Base-by-base conservation (phyloP, 2,888 invertebrate genomes). In the Drosophila bunnanda region DNA sequence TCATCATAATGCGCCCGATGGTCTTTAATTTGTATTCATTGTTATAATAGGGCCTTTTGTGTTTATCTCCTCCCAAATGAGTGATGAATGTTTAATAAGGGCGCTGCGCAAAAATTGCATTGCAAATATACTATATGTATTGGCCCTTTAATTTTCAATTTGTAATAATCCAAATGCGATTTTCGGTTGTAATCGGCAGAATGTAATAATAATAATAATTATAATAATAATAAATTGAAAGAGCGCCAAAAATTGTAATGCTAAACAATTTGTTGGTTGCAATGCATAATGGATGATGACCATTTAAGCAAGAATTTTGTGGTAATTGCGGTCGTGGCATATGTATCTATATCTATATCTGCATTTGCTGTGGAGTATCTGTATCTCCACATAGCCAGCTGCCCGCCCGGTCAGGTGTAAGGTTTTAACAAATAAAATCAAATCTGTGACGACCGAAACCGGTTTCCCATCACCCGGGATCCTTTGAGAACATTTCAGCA, bases 11-110 rank as follows among this genome's bases (percentile, higher is more conserved):
- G 59, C 59, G 13, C 4, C 22, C 32, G 56, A 55, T 56, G 60
- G 55, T 34, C 46, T 69, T 48, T 59, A 58, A 56, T 60, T 66
- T 73, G 75, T 66, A 73, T 56, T 56, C 53, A 74, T 64, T 65
- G 75, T 53, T 65, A 25, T 48, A 38, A 36, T 22, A 43, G 28
- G 20, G 12, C 50, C 28, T 17, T 4, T 1, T 46, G 28, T 10
- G 46, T 28, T 10, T 12, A 46, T 30, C 30, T 15, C 34, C 12
- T 10, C 9, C 17, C 1, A 17, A 57, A 58, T 57, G 41, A 32
- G 25, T 32, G 32, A 60, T 60, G 41, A 60, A 60, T 60, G 22
- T 34, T 58, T 57, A 43, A 60, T 57, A 25, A 57, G 58, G 57
- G 25, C 60, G 25, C 25, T 43, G 58, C 57, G 60, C 60, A 22